Percentiles rank a stretch among this genome's conserved stretches.
Conservation (phyloP, 2,888 invertebrate species). For the Hypercompe scribonia region DNA sequence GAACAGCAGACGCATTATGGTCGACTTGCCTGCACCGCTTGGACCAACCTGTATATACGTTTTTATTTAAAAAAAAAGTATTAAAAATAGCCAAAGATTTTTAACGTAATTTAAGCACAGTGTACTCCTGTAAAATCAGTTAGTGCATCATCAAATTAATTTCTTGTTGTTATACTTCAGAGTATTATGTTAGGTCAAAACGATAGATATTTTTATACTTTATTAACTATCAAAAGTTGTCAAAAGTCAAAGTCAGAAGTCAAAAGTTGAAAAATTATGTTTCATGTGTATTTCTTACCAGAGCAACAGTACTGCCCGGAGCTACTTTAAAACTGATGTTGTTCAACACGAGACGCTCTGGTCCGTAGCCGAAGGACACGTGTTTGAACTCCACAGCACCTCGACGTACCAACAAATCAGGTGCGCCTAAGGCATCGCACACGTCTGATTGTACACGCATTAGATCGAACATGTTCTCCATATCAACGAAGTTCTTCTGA, state of each 20-base stretch:
- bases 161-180: too few relatives aligned
- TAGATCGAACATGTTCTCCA: conserved; percentile 99
- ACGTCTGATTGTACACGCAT: conserved; percentile 95
- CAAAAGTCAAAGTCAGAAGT: neutral
- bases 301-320: conserved; percentile 94
- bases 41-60: conserved; percentile 90
- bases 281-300: conserved; percentile 80
- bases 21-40: conserved; percentile 97
- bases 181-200: too few relatives aligned
- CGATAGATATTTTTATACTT: too few relatives aligned
- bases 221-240: too few relatives aligned
- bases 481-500: conserved; percentile 98
- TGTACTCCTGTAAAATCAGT: too few relatives aligned
- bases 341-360: conserved; percentile 91
- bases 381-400: conserved; percentile 95
- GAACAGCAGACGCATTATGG: conserved; percentile 97
- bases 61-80: too few relatives aligned
- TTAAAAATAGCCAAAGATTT: too few relatives aligned
- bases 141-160: too few relatives aligned
- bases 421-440: conserved; percentile 93
- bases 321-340: conserved; percentile 93
- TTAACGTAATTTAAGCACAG: too few relatives aligned
- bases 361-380: conserved; percentile 95
- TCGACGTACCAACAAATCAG: conserved; percentile 88
- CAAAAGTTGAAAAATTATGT: neutral